Base-by-base conservation (phyloP, 1,140 invertebrate species). In the Trichogramma pretiosum region DNA sequence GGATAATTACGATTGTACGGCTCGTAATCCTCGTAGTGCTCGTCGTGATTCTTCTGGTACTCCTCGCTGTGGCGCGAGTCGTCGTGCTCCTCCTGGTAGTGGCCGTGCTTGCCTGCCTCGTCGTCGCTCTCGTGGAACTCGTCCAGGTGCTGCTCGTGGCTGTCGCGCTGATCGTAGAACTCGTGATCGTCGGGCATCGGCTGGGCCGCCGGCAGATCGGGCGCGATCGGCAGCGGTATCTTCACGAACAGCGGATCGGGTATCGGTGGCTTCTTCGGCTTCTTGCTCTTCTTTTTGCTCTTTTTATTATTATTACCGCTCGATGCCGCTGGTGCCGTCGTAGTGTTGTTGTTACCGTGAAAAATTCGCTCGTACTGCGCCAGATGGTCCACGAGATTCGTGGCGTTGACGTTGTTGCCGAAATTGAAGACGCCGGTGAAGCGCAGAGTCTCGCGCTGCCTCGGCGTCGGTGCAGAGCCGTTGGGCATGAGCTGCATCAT, bases 371-470 rank as follows among this genome's bases (percentile, higher is more conserved):
- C 67, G 34, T 72, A 72, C n/a, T 57, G 61, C 5, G 61, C 57
- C 3, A 72, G 48, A 8, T 70, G 68, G 18, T 55, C 60, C 0
- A 64, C 2, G 10, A 70, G 23, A 17, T 63, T 52, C 0, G 68
- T 57, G 21, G 64, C 63, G 17, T 47, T 52, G 14, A 13, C 23
- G 34, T 52, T 50, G 38, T 70, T 71, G 3, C 70, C 68, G 8
- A 72, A 67, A 38, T 71, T 71, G 0, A 72, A 37, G 2, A 72
- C 59, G 0, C 68, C 68, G 0, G 70, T 72, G n/a, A 72, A 63
- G 17, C 59, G 53, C 1, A 72, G 47, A 0, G 64, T 69, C 46
- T 72, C 62, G 5, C 60, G 50, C 23, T 53, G 61, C 18, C 45
- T 55, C 7, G 42, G 7, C 0, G 51, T 35, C 8, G 52, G 36